Conservation (phyloP, 1,140 invertebrate genomes). For the Phymorhynchus buccinoides region DNA sequence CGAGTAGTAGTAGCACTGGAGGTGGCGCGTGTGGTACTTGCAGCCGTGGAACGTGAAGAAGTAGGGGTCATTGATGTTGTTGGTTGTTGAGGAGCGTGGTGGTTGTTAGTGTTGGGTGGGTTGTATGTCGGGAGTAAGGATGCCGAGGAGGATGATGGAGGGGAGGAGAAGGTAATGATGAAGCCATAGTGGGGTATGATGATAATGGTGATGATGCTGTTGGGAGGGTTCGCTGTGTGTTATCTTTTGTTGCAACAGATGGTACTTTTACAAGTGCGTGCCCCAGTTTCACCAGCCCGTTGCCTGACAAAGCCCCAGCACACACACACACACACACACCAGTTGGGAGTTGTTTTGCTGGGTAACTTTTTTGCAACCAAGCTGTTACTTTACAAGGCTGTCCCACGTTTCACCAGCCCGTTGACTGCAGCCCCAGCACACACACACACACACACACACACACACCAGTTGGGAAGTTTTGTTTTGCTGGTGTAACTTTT, state of each 20-base stretch:
- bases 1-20: conserved; percentile 37
- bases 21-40: conserved; percentile 34
- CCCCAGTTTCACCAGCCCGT: too few species aligned
- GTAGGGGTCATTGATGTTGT: background rate
- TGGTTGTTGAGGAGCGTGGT: background rate
- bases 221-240: too few species aligned
- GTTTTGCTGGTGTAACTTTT: background rate
- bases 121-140: background rate
- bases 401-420: too few species aligned
- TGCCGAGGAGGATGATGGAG: background rate
- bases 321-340: too few species aligned
- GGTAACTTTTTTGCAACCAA: background rate
- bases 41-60: conserved; percentile 14
- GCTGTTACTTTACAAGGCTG: too few species aligned
- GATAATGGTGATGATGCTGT: background rate
- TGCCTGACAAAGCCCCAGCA: too few species aligned
- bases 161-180: background rate
- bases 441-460: too few species aligned
- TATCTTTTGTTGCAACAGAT: too few species aligned
- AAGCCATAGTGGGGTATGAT: background rate
- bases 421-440: background rate
- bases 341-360: too few species aligned
- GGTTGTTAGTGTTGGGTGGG: background rate
- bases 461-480: too few species aligned
- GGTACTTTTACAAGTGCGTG: too few species aligned